Evolutionary conservation across 2,888 invertebrate species (phyloP).

Genomic region (Pachymerium ferrugineum): DNA sequence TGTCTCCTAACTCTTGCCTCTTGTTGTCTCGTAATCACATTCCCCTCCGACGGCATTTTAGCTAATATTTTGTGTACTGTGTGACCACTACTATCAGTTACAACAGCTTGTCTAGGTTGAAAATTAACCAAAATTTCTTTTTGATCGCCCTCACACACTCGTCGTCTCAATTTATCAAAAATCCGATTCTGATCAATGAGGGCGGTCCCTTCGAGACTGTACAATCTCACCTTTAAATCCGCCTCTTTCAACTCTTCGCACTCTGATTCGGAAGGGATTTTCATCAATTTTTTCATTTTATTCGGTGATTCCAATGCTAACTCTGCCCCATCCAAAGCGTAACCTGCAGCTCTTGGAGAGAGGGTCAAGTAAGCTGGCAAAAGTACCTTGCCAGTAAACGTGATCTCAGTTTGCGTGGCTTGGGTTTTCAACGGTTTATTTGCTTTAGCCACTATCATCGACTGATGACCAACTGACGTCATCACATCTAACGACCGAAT

Average conservation of each 20-base stretch:
- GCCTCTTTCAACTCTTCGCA: slow-evolving; percentile 21
- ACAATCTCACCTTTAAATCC: slow-evolving; percentile 31
- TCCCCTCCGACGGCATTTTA: slow-evolving; percentile 24
- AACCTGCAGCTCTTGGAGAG: slow-evolving; percentile 33
- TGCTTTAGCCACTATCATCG: slow-evolving; percentile 31
- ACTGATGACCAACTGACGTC: slow-evolving; percentile 23
- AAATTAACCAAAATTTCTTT: slow-evolving; percentile 80
- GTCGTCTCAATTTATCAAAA: not conserved
- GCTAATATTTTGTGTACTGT: not conserved
- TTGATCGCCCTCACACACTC: slow-evolving; percentile 45
- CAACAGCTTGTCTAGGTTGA: slow-evolving; percentile 59
- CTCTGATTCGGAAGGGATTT: slow-evolving; percentile 75
- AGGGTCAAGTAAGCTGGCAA: slow-evolving; percentile 56
- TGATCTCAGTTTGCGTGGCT: slow-evolving; percentile 82
- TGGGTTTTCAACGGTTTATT: slow-evolving; percentile 72
- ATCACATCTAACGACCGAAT: slow-evolving; percentile 34
- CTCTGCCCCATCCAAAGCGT: not conserved
- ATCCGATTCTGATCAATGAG: slow-evolving; percentile 30
- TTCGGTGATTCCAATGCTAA: not conserved
- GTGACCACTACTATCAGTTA: not conserved
- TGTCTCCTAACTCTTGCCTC: not conserved
- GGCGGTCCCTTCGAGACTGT: slow-evolving; percentile 5
- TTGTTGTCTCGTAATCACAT: not conserved
- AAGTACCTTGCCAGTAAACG: slow-evolving; percentile 62
- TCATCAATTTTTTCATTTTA: slow-evolving; percentile 64